These are phyloP conservation scores for Drosophila saltans DNA, from an alignment of 1,140 invertebrate genomes.

Conservation along the genomic window DNA sequence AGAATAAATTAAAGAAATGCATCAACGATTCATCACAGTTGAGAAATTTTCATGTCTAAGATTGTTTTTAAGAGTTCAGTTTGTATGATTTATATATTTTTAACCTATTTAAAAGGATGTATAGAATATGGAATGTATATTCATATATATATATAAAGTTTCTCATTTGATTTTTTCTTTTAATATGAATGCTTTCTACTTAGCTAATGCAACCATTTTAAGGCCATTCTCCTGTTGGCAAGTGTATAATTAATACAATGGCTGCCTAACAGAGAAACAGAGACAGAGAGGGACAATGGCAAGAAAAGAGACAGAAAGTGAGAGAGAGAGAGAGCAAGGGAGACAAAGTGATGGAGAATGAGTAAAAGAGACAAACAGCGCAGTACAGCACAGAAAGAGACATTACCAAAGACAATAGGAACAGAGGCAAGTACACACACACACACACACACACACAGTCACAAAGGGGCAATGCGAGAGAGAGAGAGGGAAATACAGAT, in stretches of 20 bases:
- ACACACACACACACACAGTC: constrained; percentile 14
- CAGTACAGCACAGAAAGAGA: constrained; percentile 36
- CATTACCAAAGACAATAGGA: constrained; percentile 68
- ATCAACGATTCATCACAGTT: too few species aligned
- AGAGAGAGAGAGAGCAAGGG: neutral
- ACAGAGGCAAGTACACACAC: constrained; percentile 56
- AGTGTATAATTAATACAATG: constrained; percentile 63
- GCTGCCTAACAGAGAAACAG: constrained; percentile 57
- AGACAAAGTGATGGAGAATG: constrained; percentile 20
- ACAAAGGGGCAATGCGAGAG: neutral
- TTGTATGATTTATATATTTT: too few species aligned
- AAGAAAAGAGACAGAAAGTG: neutral
- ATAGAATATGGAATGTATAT: too few species aligned
- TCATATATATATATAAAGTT: neutral
- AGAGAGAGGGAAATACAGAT: neutral
- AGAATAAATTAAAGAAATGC: neutral
- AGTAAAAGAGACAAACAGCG: constrained; percentile 22
- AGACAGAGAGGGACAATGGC: constrained; percentile 24
- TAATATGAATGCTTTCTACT: neutral
- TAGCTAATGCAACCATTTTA: constrained; percentile 23
- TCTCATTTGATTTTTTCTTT: neutral
- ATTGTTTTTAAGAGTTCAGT: too few species aligned
- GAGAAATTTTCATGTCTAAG: too few species aligned
- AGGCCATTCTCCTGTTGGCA: constrained; percentile 12
- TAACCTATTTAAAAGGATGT: too few species aligned